Conservation (phyloP, 2,888 invertebrate species). For the Malthinus seriepunctatus region DNA sequence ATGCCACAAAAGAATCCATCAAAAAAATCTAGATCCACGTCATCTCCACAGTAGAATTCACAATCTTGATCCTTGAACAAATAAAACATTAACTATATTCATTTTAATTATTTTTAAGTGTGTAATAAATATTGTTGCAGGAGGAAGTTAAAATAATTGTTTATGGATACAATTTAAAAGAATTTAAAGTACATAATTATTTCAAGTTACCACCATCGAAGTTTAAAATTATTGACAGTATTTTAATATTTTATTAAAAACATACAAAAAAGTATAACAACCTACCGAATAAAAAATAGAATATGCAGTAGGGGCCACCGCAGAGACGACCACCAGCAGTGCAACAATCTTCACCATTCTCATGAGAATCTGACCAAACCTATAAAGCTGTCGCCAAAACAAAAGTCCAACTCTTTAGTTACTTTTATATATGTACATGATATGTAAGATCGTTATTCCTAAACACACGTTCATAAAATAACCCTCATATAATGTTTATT, state of each 20-base stretch:
- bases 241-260: conserved; percentile 10
- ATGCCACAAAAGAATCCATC: background rate
- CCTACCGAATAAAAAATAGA: conserved; percentile 16
- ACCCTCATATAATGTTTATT: conserved; percentile 18
- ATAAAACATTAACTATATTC: no score
- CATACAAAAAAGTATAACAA: conserved; percentile 9
- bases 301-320: conserved; percentile 36
- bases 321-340: conserved; percentile 40
- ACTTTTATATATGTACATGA: conserved; percentile 19
- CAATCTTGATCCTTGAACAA: background rate
- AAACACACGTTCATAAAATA: conserved; percentile 35
- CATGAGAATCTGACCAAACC: conserved; percentile 31
- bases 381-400: conserved; percentile 41
- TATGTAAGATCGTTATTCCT: conserved; percentile 33
- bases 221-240: background rate
- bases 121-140: no score
- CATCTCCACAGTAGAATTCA: background rate
- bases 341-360: conserved; percentile 36
- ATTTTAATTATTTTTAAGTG: no score
- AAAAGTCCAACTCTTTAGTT: conserved; percentile 12
- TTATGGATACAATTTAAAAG: no score
- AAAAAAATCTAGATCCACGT: background rate
- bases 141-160: no score
- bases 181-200: no score
- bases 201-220: background rate